Evolutionary conservation across 1,140 invertebrate species (phyloP), one percentile per base, ranked within the genome.

Genomic region (Oryzaephilus surinamensis): DNA sequence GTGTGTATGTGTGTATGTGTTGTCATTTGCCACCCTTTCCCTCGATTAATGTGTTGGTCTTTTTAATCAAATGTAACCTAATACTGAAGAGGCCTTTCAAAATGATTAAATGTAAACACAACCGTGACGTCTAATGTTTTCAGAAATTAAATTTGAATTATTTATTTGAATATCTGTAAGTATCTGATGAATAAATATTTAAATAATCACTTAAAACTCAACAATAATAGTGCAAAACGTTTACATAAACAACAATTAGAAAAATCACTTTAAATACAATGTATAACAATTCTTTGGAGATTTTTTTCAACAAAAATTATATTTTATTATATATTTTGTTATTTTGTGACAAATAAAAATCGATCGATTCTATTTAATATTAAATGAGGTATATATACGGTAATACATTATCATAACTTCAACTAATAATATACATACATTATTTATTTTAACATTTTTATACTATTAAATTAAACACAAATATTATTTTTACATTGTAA

Each of bases 1-100:
- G n/a, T n/a, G n/a, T n/a, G n/a, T n/a, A n/a, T n/a, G n/a, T n/a
- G n/a, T n/a, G n/a, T n/a, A n/a, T n/a, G 38, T 38, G 27, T 30
- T 41, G 32, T 34, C 31, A 8, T 21, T 6, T 18, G 32, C 34
- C 42, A 44, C 42, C 42, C 42, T 44, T 38, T 44, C 42, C 31
- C 42, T 33, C 42, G 36, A 38, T 44, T 38, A 44, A 44, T 48
- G 48, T 48, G 48, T 48, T 48, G 39, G 48, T 53, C 48, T 50
- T 50, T 50, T 48, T 53, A 53, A 51, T 53, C 48, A 49, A 53
- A 48, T 51, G 48, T 51, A 51, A 53, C 41, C 38, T 44, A 53
- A 53, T 53, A 53, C 48, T 41, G 45, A 48, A 45, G 46, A 45
- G 45, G 47, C 41, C 48, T 53, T 51, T 51, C 46, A 50, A 38